phyloP scores from a whole-genome alignment of 2,888 invertebrate species.

The Meta bourneti region DNA sequence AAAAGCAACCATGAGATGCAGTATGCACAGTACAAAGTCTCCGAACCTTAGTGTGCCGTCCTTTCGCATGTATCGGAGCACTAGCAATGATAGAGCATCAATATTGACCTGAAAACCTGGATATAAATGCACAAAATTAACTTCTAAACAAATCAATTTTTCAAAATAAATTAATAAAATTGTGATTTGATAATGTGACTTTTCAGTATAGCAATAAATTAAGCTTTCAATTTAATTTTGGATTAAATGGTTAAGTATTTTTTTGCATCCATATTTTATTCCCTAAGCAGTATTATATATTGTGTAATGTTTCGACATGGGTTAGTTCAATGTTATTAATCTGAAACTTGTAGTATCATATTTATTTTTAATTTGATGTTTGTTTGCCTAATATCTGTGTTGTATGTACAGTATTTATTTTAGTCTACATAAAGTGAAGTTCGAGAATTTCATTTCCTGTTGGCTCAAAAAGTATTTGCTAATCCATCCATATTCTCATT shows the following conservation, averaged over 20 bases:
- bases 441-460: neutral
- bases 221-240: neutral
- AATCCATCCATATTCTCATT: neutral
- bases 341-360: neutral
- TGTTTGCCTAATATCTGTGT: neutral
- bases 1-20: conserved; percentile 93
- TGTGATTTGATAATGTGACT: neutral
- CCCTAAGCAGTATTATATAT: neutral
- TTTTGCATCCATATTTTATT: neutral
- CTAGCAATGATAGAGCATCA: conserved; percentile 89
- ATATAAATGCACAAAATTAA: neutral
- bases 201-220: neutral
- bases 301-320: neutral
- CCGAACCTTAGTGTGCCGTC: conserved; percentile 95
- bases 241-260: neutral
- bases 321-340: neutral
- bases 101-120: conserved; percentile 90
- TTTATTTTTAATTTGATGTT: neutral
- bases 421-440: neutral
- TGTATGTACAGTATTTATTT: neutral
- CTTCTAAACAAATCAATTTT: neutral
- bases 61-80: conserved; percentile 93
- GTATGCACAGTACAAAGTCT: conserved; percentile 93
- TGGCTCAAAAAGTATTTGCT: neutral
- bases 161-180: neutral